phyloP scores from a whole-genome alignment of 1,140 invertebrate genomes.

The Acromyrmex heyeri region DNA sequence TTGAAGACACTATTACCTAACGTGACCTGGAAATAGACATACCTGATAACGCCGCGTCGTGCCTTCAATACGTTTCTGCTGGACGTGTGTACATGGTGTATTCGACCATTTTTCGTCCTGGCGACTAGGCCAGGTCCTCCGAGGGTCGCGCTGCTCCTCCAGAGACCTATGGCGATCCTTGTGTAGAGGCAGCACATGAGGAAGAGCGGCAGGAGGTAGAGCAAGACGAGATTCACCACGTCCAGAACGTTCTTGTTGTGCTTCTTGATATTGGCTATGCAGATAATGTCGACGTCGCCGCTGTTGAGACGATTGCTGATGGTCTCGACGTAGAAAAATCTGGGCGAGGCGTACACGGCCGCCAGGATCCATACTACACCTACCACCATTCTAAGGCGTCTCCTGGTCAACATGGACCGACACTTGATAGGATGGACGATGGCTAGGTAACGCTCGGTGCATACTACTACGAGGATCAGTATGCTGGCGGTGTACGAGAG shows the following conservation, averaged over 20 bases:
- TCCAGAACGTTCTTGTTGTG: constrained; percentile 92
- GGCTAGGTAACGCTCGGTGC: constrained; percentile 93
- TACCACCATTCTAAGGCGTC: constrained; percentile 90
- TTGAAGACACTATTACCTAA: not conserved
- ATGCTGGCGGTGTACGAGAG: constrained; percentile 94
- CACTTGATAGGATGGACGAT: constrained; percentile 94
- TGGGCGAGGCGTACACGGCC: constrained; percentile 91
- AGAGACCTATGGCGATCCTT: constrained; percentile 91
- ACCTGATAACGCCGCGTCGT: constrained; percentile 89
- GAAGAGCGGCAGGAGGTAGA: constrained; percentile 91
- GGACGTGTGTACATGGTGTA: constrained; percentile 88
- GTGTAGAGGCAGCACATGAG: constrained; percentile 91
- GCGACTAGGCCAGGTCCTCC: constrained; percentile 70
- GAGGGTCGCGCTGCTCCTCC: constrained; percentile 87
- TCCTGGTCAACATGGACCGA: constrained; percentile 91
- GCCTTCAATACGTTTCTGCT: constrained; percentile 90
- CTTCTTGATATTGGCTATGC: constrained; percentile 90
- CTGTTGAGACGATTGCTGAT: constrained; percentile 88
- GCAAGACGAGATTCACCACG: constrained; percentile 91
- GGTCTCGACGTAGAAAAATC: constrained; percentile 91
- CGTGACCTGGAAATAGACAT: constrained; percentile 24
- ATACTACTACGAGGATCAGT: constrained; percentile 93
- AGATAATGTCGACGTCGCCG: constrained; percentile 90
- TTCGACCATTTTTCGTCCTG: constrained; percentile 72
- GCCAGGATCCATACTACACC: constrained; percentile 92